These are phyloP conservation scores for Enteromius treurensis DNA, from an alignment of 2,797 vertebrate species.

Conservation along the genomic window DNA sequence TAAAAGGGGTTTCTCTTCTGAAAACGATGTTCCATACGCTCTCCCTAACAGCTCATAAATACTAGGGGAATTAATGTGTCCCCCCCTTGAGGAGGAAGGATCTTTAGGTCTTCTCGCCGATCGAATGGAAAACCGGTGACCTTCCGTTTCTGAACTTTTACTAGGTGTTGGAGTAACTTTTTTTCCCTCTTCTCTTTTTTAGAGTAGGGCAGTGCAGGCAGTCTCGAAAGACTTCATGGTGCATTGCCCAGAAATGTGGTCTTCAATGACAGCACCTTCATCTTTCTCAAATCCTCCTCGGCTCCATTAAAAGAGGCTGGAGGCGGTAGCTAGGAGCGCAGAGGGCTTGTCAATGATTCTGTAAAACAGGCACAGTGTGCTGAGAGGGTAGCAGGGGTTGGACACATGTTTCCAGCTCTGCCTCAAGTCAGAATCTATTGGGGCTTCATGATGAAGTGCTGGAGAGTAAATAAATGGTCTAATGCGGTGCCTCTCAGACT, in stretches of 20 bases:
- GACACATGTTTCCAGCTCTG: constrained; percentile 70
- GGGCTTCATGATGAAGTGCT: constrained; percentile 54
- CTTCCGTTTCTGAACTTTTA: constrained; percentile 42
- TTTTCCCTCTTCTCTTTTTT: constrained; percentile 28
- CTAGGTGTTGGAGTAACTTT: constrained; percentile 39
- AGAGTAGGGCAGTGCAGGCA: constrained; percentile 42
- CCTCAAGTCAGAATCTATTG: constrained; percentile 33
- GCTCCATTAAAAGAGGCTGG: constrained; percentile 26
- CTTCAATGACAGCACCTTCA: constrained; percentile 44
- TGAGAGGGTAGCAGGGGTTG: constrained; percentile 54
- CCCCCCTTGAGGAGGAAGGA: constrained; percentile 42
- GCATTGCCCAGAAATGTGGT: constrained; percentile 54
- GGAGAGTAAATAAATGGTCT: constrained; percentile 60
- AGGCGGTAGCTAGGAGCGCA: constrained; percentile 19
- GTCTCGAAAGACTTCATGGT: constrained; percentile 55
- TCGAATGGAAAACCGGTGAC: constrained; percentile 53
- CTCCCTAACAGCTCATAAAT: constrained; percentile 57
- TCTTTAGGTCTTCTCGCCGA: constrained; percentile 53
- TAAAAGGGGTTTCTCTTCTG: constrained; percentile 25
- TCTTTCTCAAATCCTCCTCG: constrained; percentile 29
- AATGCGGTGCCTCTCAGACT: constrained; percentile 2
- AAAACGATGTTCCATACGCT: constrained; percentile 42
- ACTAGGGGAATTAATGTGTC: constrained; percentile 46
- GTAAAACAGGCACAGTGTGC: constrained; percentile 7
- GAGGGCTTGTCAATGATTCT: constrained; percentile 28